Base-by-base conservation (phyloP, 2,113 vertebrate genomes). In the Pollachius pollachius region DNA sequence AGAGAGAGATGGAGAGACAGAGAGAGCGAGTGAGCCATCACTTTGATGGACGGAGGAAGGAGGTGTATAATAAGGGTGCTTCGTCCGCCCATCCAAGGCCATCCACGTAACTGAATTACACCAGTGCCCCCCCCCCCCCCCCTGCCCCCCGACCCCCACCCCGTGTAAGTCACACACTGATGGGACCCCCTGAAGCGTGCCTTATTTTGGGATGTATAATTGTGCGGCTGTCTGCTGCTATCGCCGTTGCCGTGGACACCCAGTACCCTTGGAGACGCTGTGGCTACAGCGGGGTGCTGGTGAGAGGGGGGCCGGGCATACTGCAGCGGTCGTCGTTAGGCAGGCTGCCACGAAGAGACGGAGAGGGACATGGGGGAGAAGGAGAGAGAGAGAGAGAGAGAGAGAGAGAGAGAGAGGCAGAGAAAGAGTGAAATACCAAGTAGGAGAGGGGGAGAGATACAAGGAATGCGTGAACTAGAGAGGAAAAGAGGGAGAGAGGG, bases 71-170 rank as follows among this genome's bases (percentile, higher is more conserved):
- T 89, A 85, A 85, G 84, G 70, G 82, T 68, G 73, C 77, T 76
- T 76, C 62, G 75, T 74, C 81, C 78, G 72, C 77, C 80, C 78
- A 81, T 81, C 85, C 88, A 88, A 90, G 85, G 84, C 87, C 82
- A 73, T 78, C 79, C 21, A 69, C 56, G 58, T 84, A 79, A 79
- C 82, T 81, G 83, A 86, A 88, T 87, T 81, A 78, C 82, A 74
- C 71, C 68, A 56, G 69, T 25, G 73, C 70, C 76, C 78, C 59
- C 41, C 41, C 1, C 41, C 37, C 5, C 37, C 37, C 37, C 5
- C 37, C 37, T 3, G 9, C 37, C 5, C 5, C 37, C 3, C 37
- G 5, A 41, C 37, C 37, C 41, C 7, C 41, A 48, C 7, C 41
- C 41, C 41, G 30, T 4, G 30, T 30, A 5, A 30, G 30, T 30